Conservation (phyloP, 2,888 invertebrate genomes). For the Ochropleura leucogaster region DNA sequence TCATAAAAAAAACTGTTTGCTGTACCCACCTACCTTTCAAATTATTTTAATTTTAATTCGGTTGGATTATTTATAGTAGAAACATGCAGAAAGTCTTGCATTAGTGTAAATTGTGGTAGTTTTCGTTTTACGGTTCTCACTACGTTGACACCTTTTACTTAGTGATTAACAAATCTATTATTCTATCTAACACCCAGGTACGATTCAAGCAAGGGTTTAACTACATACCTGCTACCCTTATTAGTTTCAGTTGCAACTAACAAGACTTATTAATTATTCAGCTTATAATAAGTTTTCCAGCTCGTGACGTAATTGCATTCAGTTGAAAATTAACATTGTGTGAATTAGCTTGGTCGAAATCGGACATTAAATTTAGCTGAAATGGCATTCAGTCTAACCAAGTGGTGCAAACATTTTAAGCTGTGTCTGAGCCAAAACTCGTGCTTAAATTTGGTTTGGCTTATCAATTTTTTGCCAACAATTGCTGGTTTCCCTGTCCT, state of each 20-base stretch:
- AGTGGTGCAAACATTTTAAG: constrained; percentile 32
- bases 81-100: background rate
- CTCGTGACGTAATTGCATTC: constrained; percentile 30
- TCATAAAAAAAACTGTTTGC: background rate
- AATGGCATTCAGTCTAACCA: constrained; percentile 32
- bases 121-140: constrained; percentile 8
- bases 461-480: constrained; percentile 67
- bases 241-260: constrained; percentile 48
- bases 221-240: constrained; percentile 33
- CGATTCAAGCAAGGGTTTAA: constrained; percentile 39
- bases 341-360: constrained; percentile 3
- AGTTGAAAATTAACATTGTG: constrained; percentile 3
- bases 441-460: constrained; percentile 64
- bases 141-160: constrained; percentile 16
- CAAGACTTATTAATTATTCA: constrained; percentile 50
- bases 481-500: constrained; percentile 66
- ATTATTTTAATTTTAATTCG: too few relatives aligned
- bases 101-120: constrained; percentile 1
- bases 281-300: constrained; percentile 57
- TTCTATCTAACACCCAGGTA: constrained; percentile 46
- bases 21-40: too few relatives aligned
- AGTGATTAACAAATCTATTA: constrained; percentile 53
- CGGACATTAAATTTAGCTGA: constrained; percentile 4
- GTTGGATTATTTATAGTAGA: background rate
- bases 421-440: constrained; percentile 56